These are phyloP conservation scores for Musca vetustissima DNA, from an alignment of 1,140 invertebrate species.

Conservation along the genomic window DNA sequence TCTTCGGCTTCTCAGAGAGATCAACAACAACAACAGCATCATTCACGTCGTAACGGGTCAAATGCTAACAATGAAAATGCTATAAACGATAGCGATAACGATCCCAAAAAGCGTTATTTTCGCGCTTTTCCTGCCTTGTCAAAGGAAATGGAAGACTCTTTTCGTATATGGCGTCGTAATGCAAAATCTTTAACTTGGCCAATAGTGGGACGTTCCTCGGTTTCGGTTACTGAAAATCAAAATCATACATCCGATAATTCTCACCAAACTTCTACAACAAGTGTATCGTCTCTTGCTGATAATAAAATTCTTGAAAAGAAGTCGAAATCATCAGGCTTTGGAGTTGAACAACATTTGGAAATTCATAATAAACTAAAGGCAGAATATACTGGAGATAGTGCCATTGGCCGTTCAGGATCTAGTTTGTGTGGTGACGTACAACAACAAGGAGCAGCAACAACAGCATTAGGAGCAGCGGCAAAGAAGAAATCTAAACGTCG, in stretches of 20 bases:
- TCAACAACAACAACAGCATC: too few relatives aligned
- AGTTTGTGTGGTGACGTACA: constrained; percentile 18
- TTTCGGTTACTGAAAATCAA: neutral
- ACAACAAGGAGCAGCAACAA: constrained; percentile 28
- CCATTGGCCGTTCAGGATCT: neutral
- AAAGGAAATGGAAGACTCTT: constrained; percentile 32
- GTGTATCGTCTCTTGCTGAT: constrained; percentile 14
- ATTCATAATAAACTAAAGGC: constrained; percentile 2
- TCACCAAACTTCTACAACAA: constrained; percentile 13
- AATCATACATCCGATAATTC: neutral
- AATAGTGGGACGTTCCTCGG: constrained; percentile 15
- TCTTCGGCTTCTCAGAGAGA: neutral
- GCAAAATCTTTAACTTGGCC: constrained; percentile 34
- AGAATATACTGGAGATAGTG: too few relatives aligned
- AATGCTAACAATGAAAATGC: neutral
- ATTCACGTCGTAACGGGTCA: neutral
- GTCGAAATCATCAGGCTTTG: neutral
- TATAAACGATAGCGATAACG: constrained; percentile 22
- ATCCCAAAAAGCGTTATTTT: constrained; percentile 34
- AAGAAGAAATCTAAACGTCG: constrained; percentile 34
- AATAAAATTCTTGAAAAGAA: constrained; percentile 11
- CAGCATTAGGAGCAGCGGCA: neutral
- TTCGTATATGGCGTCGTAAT: constrained; percentile 25
- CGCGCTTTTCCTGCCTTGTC: constrained; percentile 34
- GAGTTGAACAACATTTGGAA: too few relatives aligned